Base-by-base conservation (phyloP, 1,140 invertebrate genomes). In the Apocrypta bakeri region DNA sequence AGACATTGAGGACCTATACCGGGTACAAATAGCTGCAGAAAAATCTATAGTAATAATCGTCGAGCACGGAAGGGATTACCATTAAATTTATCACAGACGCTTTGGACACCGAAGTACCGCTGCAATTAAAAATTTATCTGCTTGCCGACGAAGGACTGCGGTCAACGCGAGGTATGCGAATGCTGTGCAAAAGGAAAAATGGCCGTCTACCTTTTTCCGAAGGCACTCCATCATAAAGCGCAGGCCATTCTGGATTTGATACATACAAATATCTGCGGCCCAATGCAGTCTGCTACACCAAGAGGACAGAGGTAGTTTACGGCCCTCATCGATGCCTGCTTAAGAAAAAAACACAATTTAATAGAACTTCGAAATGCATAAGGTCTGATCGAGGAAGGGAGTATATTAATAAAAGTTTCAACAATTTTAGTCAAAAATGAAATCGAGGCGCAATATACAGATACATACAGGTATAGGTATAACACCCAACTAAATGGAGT, bases 101-200 rank as follows among this genome's bases (percentile, higher is more conserved):
- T 74, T 83, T 21, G 82, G 82, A 1, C 76, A 83, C 31, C 24
- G 61, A 24, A 24, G 66, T 56, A 11, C 37, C 33, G 25, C 25
- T 4, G 74, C 79, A 42, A 82, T 84, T 66, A 76, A 76, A 12
- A 12, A n/a, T 2, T 37, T 76, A 64, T 11, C 9, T 68, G 69
- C 8, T 73, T 85, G 31, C 31, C 25, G 21, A 73, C 82, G 0
- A 66, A 17, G 7, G 75, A 73, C 24, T 68, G 63, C 64, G 75
- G 68, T 24, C 21, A 21, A 25, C 12, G n/a, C 14, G 40, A 83
- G 61, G 2, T 71, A 21, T 89, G 87, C 79, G 84, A 85, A n/a
- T 25, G 24, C n/a, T 88, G 87, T 78, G 71, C 84, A 6, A 25
- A 83, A 63, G 88, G 86, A 37, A 88, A 88, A 68, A 79, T 85